Base-by-base conservation (phyloP, 2,113 vertebrate species). In the Saccopteryx leptura region DNA sequence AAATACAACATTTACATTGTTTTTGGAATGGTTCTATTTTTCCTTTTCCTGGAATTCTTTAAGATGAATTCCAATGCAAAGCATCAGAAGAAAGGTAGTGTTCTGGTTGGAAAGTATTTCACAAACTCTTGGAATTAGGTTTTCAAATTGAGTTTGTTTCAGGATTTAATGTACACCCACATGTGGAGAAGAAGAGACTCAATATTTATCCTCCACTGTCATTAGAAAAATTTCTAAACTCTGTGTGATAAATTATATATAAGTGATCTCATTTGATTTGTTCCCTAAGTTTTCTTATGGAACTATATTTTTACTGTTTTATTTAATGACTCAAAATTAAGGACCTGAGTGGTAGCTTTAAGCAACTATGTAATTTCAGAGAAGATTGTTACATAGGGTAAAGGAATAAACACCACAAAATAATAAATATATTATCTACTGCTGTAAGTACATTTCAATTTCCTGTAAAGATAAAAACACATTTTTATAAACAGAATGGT, bases 271-370 rank as follows among this genome's bases (percentile, higher is more conserved):
- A 74, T 92, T 97, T 94, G 50, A 56, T 88, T 69, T 93, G 12
- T 93, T 79, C n/a, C 83, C 31, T 85, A 84, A 63, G 61, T 68
- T 96, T 93, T 65, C 26, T 74, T 65, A 75, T 83, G 58, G 74
- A 92, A 78, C 13, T 48, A 2, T 86, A 52, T 88, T 90, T 92
- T 68, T 88, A 63, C 14, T 86, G 11, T 80, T 93, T 95, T 80
- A 63, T 46, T 76, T 66, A 54, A 65, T 92, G 54, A 86, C 68
- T 84, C 81, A 86, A 95, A 96, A 89, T 94, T 78, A 93, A 96
- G 39, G 10, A 69, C 26, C 26, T 94, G 26, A 63, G 39, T 56
- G 84, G 39, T 46, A 88, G 19, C 23, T 83, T 80, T 93, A 50
- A 68, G 72, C 4, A 93, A 46, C 33, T 94, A 26, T 31, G 56